These are phyloP conservation scores for Hucho hucho DNA, from an alignment of 2,113 vertebrate genomes.

Conservation along the genomic window DNA sequence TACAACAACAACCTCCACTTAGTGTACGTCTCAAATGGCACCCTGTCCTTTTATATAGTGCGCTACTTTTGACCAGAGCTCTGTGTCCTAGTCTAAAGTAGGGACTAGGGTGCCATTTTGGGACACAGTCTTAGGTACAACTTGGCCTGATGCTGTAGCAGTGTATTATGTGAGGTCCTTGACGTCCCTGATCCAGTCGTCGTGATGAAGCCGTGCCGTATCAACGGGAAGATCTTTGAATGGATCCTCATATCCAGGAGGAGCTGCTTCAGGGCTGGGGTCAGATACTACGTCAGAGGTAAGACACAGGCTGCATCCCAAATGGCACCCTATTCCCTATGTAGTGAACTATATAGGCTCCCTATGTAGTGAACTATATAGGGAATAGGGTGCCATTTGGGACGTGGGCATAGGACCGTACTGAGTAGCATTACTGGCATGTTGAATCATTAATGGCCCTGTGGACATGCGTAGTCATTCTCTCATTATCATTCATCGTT, in stretches of 20 bases:
- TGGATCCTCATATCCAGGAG: slow-evolving; percentile 97
- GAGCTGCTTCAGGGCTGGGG: slow-evolving; percentile 95
- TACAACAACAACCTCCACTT: too few relatives aligned
- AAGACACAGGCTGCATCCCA: neutral
- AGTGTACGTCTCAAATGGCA: too few relatives aligned
- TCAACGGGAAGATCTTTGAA: slow-evolving; percentile 96
- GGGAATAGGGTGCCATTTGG: neutral
- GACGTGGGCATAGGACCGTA: too few relatives aligned
- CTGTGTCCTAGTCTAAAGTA: too few relatives aligned
- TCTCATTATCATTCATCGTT: neutral
- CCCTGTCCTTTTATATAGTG: too few relatives aligned
- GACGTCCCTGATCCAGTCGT: slow-evolving; percentile 74
- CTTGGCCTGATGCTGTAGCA: neutral
- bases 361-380: too few relatives aligned
- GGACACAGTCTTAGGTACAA: too few relatives aligned
- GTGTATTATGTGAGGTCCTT: slow-evolving; percentile 46
- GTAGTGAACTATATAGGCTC: too few relatives aligned
- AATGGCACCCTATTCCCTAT: too few relatives aligned
- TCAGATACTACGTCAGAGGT: slow-evolving; percentile 98
- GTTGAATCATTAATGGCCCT: neutral
- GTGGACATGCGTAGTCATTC: neutral
- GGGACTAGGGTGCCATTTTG: neutral
- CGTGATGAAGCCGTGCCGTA: slow-evolving; percentile 88
- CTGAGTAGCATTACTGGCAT: neutral
- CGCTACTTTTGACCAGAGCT: too few relatives aligned